These are phyloP conservation scores for Asbolus verrucosus DNA, from an alignment of 1,140 invertebrate genomes.

Conservation along the genomic window DNA sequence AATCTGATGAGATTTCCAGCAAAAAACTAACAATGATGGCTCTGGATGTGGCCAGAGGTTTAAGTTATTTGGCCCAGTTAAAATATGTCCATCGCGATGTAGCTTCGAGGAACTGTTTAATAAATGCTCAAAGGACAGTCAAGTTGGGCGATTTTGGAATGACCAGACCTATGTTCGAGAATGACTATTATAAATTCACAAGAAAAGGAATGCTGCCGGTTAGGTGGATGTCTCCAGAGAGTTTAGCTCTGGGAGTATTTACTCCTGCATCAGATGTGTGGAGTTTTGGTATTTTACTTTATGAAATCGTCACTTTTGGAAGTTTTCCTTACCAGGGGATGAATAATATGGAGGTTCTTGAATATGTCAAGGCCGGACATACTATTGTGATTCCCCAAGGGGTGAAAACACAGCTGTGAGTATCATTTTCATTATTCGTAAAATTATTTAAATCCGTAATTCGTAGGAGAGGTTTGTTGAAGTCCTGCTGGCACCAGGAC, in stretches of 20 bases:
- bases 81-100: slow-evolving; percentile 91
- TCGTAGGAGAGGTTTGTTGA: slow-evolving; percentile 81
- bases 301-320: slow-evolving; percentile 89
- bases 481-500: slow-evolving; percentile 81
- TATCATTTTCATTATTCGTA: slow-evolving; percentile 59
- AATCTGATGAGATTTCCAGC: slow-evolving; percentile 81
- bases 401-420: slow-evolving; percentile 83
- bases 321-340: slow-evolving; percentile 89
- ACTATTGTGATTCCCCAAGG: slow-evolving; percentile 79
- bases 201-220: slow-evolving; percentile 87
- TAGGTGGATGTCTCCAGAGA: slow-evolving; percentile 94
- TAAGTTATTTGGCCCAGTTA: slow-evolving; percentile 82
- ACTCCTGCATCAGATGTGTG: slow-evolving; percentile 87
- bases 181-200: slow-evolving; percentile 89
- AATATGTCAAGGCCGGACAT: slow-evolving; percentile 81
- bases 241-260: slow-evolving; percentile 83
- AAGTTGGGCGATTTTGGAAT: slow-evolving; percentile 96
- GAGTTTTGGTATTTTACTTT: slow-evolving; percentile 87
- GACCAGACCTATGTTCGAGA: slow-evolving; percentile 88
- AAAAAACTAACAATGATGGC: slow-evolving; percentile 87
- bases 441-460: no score
- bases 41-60: slow-evolving; percentile 85
- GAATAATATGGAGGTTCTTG: slow-evolving; percentile 86
- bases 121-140: slow-evolving; percentile 83
- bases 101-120: slow-evolving; percentile 89